These are phyloP conservation scores for Porites lobata DNA, from an alignment of 92 coral and sea anemone species.

Conservation along the genomic window DNA sequence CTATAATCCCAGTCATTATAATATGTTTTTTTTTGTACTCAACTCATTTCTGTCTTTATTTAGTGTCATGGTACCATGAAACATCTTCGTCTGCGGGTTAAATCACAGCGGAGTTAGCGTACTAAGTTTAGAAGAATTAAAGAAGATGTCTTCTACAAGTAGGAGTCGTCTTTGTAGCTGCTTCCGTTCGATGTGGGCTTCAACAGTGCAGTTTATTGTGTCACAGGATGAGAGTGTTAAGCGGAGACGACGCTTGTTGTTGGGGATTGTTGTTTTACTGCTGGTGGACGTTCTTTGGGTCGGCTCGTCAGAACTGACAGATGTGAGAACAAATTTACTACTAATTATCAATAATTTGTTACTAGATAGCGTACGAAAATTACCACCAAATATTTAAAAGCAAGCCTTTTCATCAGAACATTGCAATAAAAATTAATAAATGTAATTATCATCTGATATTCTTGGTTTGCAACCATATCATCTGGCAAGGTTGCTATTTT, in stretches of 20 bases:
- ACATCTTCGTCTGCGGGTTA: not conserved
- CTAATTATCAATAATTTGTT: too few species aligned
- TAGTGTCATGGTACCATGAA: not conserved
- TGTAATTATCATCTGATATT: too few species aligned
- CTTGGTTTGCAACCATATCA: too few species aligned
- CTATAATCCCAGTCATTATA: too few species aligned
- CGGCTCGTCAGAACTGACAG: conserved; percentile 92
- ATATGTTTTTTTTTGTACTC: not conserved
- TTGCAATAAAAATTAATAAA: not conserved
- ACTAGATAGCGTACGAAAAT: too few species aligned
- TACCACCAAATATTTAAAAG: not conserved
- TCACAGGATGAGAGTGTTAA: conserved; percentile 70
- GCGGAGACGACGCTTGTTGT: conserved; percentile 75
- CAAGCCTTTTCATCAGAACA: not conserved
- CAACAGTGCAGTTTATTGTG: conserved; percentile 32
- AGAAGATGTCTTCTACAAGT: conserved; percentile 10
- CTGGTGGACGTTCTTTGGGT: conserved; percentile 95
- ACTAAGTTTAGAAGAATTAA: not conserved
- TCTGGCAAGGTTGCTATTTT: too few species aligned
- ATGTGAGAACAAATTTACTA: conserved; percentile 77
- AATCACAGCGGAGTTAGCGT: not conserved
- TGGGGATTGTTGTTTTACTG: conserved; percentile 83
- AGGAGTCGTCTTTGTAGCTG: conserved; percentile 5
- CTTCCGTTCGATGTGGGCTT: conserved; percentile 28
- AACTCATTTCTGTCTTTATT: not conserved